Evolutionary conservation across 2,797 vertebrate genomes (phyloP).

Genomic region (Ceyx erithaca): DNA sequence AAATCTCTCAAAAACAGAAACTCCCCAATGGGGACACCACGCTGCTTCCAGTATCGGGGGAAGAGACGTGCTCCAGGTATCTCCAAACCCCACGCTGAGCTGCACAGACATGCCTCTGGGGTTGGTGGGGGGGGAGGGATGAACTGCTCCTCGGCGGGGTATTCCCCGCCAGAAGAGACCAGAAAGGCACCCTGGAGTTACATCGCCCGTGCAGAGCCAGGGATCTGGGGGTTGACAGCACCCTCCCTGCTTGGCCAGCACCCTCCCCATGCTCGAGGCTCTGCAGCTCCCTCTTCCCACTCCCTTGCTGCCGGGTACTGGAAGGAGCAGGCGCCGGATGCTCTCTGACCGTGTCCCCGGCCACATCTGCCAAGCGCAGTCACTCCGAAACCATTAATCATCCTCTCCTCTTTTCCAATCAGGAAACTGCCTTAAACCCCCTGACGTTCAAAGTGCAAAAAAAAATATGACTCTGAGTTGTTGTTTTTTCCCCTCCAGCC

Average conservation of each 20-base stretch:
- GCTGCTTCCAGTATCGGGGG: neutral
- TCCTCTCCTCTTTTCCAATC: slow-evolving; percentile 40
- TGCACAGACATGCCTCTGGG: slow-evolving; percentile 1
- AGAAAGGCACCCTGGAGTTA: neutral
- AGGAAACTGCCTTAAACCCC: slow-evolving; percentile 39
- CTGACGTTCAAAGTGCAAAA: slow-evolving; percentile 10
- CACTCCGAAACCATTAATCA: slow-evolving; percentile 39
- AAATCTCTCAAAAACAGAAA: slow-evolving; percentile 47
- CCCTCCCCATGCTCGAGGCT: rapidly evolving
- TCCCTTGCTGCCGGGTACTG: rapidly evolving
- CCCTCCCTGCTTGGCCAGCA: neutral
- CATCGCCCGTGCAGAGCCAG: rapidly evolving
- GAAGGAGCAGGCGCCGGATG: neutral
- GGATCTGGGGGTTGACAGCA: rapidly evolving
- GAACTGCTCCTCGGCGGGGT: neutral
- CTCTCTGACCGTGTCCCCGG: neutral
- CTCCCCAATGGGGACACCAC: slow-evolving; percentile 22
- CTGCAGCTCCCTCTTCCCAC: rapidly evolving
- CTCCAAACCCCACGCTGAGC: neutral
- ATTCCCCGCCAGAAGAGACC: neutral
- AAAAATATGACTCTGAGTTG: slow-evolving; percentile 17
- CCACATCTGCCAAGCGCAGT: neutral
- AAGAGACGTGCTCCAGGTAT: neutral
- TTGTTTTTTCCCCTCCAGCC: neutral
- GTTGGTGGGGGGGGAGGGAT: neutral